Conservation (phyloP, 2,113 vertebrate species). For the Atherinomorus stipes region DNA sequence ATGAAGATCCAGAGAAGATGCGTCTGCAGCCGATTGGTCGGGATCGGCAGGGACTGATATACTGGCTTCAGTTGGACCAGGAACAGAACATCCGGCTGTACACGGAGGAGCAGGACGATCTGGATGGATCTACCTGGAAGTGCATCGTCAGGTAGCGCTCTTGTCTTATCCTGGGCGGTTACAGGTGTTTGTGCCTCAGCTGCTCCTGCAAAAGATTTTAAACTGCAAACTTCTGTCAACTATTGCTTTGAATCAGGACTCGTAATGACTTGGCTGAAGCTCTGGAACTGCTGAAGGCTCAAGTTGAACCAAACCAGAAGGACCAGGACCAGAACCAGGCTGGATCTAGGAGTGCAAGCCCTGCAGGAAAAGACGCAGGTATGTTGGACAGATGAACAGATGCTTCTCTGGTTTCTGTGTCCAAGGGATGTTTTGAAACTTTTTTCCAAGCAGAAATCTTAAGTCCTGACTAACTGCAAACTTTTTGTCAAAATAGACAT, state of each 20-base stretch:
- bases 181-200: neutral
- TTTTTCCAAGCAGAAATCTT: no score
- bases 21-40: conserved; percentile 94
- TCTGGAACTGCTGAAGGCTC: conserved; percentile 92
- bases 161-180: neutral
- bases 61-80: conserved; percentile 97
- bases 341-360: conserved; percentile 82
- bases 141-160: conserved; percentile 89
- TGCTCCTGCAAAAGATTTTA: no score
- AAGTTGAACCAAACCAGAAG: conserved; percentile 85
- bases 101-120: conserved; percentile 97
- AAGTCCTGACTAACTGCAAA: no score
- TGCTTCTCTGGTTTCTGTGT: no score
- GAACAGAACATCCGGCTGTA: conserved; percentile 97
- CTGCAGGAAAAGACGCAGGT: conserved; percentile 75
- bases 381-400: neutral
- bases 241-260: conserved; percentile 78
- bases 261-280: conserved; percentile 95
- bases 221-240: no score
- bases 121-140: conserved; percentile 94
- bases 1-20: conserved; percentile 96
- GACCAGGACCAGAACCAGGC: conserved; percentile 68
- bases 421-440: no score
- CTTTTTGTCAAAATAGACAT: no score
- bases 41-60: conserved; percentile 93